Conservation (phyloP, 2,888 invertebrate genomes). For the Erynnis tages region DNA sequence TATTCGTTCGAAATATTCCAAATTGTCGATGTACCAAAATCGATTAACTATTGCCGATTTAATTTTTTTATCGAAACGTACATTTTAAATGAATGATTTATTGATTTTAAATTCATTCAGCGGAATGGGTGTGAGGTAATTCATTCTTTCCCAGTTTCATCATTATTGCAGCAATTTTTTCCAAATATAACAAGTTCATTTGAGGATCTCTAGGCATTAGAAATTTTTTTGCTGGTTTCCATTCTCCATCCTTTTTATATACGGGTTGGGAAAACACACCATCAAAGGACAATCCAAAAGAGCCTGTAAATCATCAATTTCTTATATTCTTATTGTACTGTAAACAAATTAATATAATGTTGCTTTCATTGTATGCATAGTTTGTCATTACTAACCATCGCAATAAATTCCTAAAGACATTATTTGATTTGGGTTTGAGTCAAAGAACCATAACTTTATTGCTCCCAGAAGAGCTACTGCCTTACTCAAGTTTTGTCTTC, state of each 20-base stretch:
- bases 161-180: conserved; percentile 51
- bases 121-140: conserved; percentile 43
- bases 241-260: conserved; percentile 59
- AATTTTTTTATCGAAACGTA: too few species aligned
- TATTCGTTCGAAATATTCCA: conserved; percentile 1
- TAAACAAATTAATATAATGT: too few species aligned
- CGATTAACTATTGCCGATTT: too few species aligned
- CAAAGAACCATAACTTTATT: conserved; percentile 74
- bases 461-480: conserved; percentile 66
- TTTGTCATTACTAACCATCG: conserved; percentile 63
- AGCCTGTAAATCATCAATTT: conserved; percentile 69
- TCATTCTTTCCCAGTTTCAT: conserved; percentile 48
- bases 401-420: conserved; percentile 79
- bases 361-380: too few species aligned
- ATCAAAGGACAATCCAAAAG: conserved; percentile 76
- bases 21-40: neutral
- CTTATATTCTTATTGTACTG: too few species aligned
- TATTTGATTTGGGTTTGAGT: conserved; percentile 58
- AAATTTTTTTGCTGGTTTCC: conserved; percentile 67
- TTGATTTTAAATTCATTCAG: conserved; percentile 21
- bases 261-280: conserved; percentile 82
- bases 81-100: neutral
- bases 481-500: conserved; percentile 40
- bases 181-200: conserved; percentile 57
- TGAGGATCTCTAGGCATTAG: conserved; percentile 58